Percentiles rank a stretch among this genome's conserved stretches.
Evolutionary conservation across 2,888 invertebrate species (phyloP).

Genomic region (Chymomyza procnemis): DNA sequence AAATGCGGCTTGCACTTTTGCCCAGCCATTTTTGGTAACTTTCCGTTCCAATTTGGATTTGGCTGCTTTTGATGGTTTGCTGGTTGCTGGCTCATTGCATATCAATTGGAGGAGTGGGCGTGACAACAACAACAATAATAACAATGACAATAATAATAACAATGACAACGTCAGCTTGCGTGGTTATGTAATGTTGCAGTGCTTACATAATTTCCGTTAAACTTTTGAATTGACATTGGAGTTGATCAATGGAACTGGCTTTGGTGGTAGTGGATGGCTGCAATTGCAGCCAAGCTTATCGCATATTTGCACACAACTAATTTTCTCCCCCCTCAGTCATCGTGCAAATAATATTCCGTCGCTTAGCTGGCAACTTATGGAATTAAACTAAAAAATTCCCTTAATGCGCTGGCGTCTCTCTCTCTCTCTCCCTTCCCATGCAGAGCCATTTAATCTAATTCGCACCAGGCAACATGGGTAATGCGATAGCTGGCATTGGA

Average conservation of each 20-base stretch:
- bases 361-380: background rate
- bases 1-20: conserved; percentile 22
- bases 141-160: conserved; percentile 5
- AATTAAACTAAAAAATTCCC: conserved; percentile 16
- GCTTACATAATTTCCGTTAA: conserved; percentile 26
- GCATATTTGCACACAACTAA: conserved; percentile 47
- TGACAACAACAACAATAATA: conserved; percentile 6
- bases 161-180: conserved; percentile 11
- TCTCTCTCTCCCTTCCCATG: conserved; percentile 2
- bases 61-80: background rate
- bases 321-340: background rate
- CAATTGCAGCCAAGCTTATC: conserved; percentile 45
- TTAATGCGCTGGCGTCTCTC: conserved; percentile 13
- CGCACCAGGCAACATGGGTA: conserved; percentile 45
- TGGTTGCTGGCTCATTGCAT: conserved; percentile 27
- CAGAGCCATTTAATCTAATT: conserved; percentile 61
- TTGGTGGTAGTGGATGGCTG: too few species aligned
- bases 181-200: conserved; percentile 21
- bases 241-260: conserved; percentile 20
- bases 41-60: conserved; percentile 9
- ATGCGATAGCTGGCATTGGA: background rate
- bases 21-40: conserved; percentile 22
- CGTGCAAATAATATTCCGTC: background rate
- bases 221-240: conserved; percentile 18
- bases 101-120: conserved; percentile 39